Evolutionary conservation across 2,888 invertebrate species (phyloP), one percentile per base, ranked within the genome.

Genomic region (Trachelus troglodyta): DNA sequence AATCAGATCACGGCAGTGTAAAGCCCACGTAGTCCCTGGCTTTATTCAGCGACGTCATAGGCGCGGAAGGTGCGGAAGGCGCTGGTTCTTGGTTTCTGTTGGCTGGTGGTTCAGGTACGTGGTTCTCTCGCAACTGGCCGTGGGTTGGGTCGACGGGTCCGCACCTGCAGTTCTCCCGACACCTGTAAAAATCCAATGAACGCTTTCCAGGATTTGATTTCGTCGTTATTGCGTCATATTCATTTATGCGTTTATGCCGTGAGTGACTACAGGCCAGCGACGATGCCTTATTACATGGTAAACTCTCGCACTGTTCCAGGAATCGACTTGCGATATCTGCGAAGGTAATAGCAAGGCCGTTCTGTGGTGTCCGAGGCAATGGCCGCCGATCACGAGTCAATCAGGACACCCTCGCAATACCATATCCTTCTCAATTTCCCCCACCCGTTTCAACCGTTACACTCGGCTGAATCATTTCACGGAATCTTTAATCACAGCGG

Each of bases 161-260:
- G 83, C 84, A 82, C 83, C 84, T 83, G 82, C 79, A 80, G 74
- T 31, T 75, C 76, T 40, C 76, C 76, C 79, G 81, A 79, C 81
- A 77, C 81, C 83, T 84, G 83, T 79, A 84, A 84, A 84, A 84
- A 37, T 69, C 68, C 69, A 77, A 77, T 77, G 75, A 40, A 34
- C 74, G 69, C 35, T 79, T 71, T 68, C 75, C 77, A 69, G 33
- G 79, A 77, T 79, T 79, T 76, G 69, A 77, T 77, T 75, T 69
- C 74, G 68, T 69, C 73, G 69, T 69, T 77, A 75, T 68, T 30
- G 33, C 71, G 71, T 34, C 33, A 34, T 34, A 31, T 23, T 71
- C 71, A 4, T 71, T 71, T 33, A 33, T 12, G 31, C 71, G 31
- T 4, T 73, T 6, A 23, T 56, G 56, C 56, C 23, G 9, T 23